A percentile compares a stretch with the other conserved stretches of the same genome.
Evolutionary conservation across 2,888 invertebrate genomes (phyloP).

Genomic region (Andrena chrysosceles): DNA sequence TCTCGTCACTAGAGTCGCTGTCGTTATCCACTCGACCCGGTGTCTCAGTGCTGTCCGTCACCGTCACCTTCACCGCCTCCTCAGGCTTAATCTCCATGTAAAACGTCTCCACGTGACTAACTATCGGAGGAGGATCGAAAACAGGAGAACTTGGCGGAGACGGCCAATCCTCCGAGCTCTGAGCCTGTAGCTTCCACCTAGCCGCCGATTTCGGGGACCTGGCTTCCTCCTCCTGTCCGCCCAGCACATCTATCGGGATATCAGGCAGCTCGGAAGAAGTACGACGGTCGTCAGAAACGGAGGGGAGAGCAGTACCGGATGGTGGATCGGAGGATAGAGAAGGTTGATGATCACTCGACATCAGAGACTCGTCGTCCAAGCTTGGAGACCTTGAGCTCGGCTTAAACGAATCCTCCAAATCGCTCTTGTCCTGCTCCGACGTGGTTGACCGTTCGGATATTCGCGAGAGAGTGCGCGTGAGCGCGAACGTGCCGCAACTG

Average conservation of each 20-base stretch:
- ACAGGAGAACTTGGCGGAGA: slow-evolving; percentile 91
- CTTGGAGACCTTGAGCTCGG: slow-evolving; percentile 94
- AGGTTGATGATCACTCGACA: slow-evolving; percentile 94
- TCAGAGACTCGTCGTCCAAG: slow-evolving; percentile 93
- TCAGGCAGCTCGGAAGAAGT: slow-evolving; percentile 95
- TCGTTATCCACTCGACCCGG: slow-evolving; percentile 85
- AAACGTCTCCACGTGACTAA: slow-evolving; percentile 92
- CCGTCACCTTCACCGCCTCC: slow-evolving; percentile 91
- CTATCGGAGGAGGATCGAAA: slow-evolving; percentile 89
- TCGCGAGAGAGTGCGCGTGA: slow-evolving; percentile 92
- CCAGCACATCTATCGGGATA: slow-evolving; percentile 91
- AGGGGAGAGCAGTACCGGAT: slow-evolving; percentile 82
- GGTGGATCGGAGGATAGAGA: slow-evolving; percentile 94
- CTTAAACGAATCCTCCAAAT: slow-evolving; percentile 94
- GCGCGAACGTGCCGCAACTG: slow-evolving; percentile 91
- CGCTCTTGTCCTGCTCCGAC: slow-evolving; percentile 93
- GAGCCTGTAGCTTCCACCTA: slow-evolving; percentile 81
- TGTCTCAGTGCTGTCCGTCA: slow-evolving; percentile 90
- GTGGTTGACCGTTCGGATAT: slow-evolving; percentile 96
- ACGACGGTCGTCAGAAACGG: slow-evolving; percentile 92
- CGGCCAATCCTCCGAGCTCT: slow-evolving; percentile 93
- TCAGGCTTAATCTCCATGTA: slow-evolving; percentile 92
- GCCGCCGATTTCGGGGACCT: slow-evolving; percentile 77
- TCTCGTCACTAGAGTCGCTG: slow-evolving; percentile 89
- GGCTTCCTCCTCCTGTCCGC: slow-evolving; percentile 84